These are phyloP conservation scores for Ceyx erithaca DNA, from an alignment of 2,797 vertebrate genomes.

Conservation along the genomic window DNA sequence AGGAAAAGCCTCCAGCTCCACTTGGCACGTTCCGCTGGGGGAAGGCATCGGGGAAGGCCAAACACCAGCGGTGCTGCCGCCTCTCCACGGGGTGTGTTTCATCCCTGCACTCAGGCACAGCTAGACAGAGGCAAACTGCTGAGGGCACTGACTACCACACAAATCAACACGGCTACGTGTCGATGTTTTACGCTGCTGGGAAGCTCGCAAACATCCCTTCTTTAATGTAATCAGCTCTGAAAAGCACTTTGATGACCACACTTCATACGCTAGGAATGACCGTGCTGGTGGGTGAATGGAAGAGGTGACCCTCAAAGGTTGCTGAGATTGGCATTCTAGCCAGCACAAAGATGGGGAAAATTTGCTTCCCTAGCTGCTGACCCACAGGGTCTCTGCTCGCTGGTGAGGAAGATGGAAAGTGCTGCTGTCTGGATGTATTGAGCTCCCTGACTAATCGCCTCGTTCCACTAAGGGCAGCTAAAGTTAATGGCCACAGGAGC, in stretches of 20 bases:
- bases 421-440: neutral
- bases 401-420: neutral
- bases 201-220: neutral
- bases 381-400: neutral
- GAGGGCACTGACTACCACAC: neutral
- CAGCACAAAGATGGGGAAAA: constrained; percentile 2
- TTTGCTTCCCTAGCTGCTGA: constrained; percentile 8
- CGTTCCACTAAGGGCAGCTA: neutral
- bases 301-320: neutral
- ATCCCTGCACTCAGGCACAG: neutral
- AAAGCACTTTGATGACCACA: neutral
- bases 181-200: fast-evolving
- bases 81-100: neutral
- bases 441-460: neutral
- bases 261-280: neutral
- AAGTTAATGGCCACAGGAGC: neutral
- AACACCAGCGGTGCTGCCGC: neutral
- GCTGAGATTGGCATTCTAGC: neutral
- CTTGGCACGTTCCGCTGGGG: neutral
- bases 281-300: neutral
- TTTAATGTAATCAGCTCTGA: neutral
- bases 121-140: neutral
- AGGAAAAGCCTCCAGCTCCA: constrained; percentile 19
- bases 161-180: neutral
- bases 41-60: neutral